Conservation (phyloP, 2,888 invertebrate genomes). For the Lottia scabra region DNA sequence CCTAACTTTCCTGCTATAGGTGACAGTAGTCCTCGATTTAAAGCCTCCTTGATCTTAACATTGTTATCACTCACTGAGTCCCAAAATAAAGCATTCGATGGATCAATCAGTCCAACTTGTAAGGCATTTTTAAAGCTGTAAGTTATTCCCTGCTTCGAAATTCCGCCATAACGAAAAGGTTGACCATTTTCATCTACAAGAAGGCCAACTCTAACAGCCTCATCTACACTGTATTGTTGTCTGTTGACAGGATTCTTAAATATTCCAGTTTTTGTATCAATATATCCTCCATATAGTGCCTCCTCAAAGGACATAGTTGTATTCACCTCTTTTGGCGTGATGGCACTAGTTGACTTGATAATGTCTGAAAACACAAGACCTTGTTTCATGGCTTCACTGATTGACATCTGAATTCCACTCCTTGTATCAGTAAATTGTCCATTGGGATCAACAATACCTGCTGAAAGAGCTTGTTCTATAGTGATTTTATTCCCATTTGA, state of each 20-base stretch:
- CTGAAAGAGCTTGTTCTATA: constrained; percentile 85
- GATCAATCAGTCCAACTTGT: constrained; percentile 83
- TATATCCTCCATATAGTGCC: constrained; percentile 83
- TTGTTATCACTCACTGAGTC: constrained; percentile 75
- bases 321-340: constrained; percentile 69
- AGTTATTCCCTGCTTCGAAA: constrained; percentile 58
- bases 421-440: constrained; percentile 85
- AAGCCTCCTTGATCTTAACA: constrained; percentile 81
- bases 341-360: constrained; percentile 22
- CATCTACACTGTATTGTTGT: constrained; percentile 84
- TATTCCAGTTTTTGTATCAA: constrained; percentile 56
- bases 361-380: constrained; percentile 77
- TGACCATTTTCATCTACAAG: constrained; percentile 47
- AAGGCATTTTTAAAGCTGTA: constrained; percentile 76
- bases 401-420: constrained; percentile 82
- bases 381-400: constrained; percentile 89
- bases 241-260: constrained; percentile 86
- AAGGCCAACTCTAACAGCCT: constrained; percentile 74
- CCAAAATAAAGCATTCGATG: constrained; percentile 79
- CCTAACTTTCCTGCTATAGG: constrained; percentile 65
- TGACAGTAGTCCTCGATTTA: constrained; percentile 68
- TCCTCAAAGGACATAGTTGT: constrained; percentile 74
- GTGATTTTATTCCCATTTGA: constrained; percentile 80
- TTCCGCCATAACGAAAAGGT: constrained; percentile 52
- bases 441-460: constrained; percentile 80